Percentiles rank a stretch among this genome's conserved stretches.
Evolutionary conservation across 1,140 invertebrate genomes (phyloP).

Genomic region (Penaeus japonicus): DNA sequence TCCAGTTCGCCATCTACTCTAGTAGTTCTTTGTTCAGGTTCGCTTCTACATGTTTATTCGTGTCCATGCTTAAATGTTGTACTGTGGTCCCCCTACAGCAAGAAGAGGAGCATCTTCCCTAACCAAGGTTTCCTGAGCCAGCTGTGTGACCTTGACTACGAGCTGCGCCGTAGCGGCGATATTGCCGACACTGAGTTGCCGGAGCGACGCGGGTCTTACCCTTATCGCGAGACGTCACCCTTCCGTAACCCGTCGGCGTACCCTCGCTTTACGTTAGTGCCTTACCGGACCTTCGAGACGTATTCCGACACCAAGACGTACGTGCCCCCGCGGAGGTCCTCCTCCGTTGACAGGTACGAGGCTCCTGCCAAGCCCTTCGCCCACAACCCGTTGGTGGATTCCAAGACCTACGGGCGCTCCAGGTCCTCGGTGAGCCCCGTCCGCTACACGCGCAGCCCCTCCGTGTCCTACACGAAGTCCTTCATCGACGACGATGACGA

Average conservation of each 20-base stretch:
- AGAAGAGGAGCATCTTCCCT: constrained; percentile 70
- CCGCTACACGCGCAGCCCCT: not conserved
- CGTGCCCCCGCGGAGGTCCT: constrained; percentile 21
- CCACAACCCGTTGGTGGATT: constrained; percentile 25
- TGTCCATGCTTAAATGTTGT: not conserved
- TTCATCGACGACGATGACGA: constrained; percentile 16
- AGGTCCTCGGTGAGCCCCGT: not conserved
- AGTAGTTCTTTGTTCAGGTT: not conserved
- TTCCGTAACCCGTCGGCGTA: constrained; percentile 19
- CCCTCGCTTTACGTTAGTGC: constrained; percentile 36
- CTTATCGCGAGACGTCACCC: not conserved
- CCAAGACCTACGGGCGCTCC: not conserved
- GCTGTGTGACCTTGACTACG: constrained; percentile 74
- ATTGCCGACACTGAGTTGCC: not conserved
- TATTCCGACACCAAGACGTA: constrained; percentile 46
- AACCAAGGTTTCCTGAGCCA: constrained; percentile 83
- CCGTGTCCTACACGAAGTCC: not conserved
- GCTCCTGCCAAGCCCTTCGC: not conserved
- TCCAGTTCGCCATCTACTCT: too few relatives aligned
- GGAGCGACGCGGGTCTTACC: not conserved
- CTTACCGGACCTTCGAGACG: constrained; percentile 16
- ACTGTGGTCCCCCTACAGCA: constrained; percentile 42
- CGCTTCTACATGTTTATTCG: not conserved
- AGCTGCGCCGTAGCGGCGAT: constrained; percentile 43
- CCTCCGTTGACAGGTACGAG: constrained; percentile 30